A percentile compares a stretch with the other conserved stretches of the same genome.
Conservation (phyloP, 2,113 vertebrate species). For the Gnathonemus echidnorhynchus region DNA sequence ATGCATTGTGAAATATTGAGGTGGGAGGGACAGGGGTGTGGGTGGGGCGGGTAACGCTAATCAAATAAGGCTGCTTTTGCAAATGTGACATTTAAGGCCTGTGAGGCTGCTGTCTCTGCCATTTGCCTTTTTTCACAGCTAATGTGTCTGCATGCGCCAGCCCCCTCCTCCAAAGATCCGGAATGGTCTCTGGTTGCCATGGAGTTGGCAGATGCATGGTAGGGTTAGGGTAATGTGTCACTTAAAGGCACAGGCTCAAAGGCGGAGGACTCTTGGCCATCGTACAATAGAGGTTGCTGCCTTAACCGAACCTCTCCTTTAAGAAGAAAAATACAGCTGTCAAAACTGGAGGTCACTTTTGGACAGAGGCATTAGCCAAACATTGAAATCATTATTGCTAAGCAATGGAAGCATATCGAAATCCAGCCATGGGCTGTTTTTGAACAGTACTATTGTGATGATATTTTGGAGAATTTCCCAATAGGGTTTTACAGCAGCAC, state of each 20-base stretch:
- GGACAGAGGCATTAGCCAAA: neutral
- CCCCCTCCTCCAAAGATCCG: neutral
- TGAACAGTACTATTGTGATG: neutral
- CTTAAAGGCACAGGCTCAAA: neutral
- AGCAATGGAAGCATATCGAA: neutral
- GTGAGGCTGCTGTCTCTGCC: neutral
- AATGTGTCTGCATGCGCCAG: neutral
- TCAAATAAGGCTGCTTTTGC: constrained; percentile 37
- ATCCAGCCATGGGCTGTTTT: neutral
- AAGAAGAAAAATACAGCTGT: neutral
- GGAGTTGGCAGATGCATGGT: neutral
- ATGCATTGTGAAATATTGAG: constrained; percentile 42
- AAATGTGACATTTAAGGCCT: constrained; percentile 28
- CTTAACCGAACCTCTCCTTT: neutral
- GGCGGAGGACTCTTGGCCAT: neutral
- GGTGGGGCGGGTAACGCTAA: constrained; percentile 18
- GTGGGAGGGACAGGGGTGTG: neutral
- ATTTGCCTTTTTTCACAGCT: neutral
- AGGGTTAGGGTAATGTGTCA: neutral
- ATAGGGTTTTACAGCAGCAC: neutral
- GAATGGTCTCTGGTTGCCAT: neutral
- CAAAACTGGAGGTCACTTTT: neutral
- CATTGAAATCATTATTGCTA: constrained; percentile 1
- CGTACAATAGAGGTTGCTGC: neutral
- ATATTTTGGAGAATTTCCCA: neutral